Evolutionary conservation across 2,797 vertebrate genomes (phyloP).

Genomic region (Crypturellus tataupa): DNA sequence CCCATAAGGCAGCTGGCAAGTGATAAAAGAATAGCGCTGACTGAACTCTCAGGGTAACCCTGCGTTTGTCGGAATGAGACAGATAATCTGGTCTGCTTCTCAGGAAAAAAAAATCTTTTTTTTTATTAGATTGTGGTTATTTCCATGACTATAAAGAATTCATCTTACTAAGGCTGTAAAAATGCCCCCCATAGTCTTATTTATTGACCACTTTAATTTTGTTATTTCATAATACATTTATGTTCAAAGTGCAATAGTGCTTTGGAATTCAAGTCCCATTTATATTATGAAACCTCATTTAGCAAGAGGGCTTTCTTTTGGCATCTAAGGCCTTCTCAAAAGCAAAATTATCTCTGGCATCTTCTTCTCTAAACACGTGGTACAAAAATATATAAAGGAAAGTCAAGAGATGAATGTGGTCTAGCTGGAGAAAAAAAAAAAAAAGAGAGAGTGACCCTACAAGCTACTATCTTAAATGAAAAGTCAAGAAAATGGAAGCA

Average conservation of each 20-base stretch:
- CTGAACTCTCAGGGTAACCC: not conserved
- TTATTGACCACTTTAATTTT: slow-evolving; percentile 47
- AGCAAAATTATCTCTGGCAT: not conserved
- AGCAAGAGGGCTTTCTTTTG: not conserved
- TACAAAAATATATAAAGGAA: not conserved
- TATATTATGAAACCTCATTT: slow-evolving; percentile 21
- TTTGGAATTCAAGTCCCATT: slow-evolving; percentile 55
- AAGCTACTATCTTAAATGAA: not conserved
- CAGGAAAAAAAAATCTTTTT: not conserved
- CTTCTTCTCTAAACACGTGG: not conserved
- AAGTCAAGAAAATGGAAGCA: not conserved
- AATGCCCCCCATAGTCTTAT: slow-evolving; percentile 1
- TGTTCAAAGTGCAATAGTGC: not conserved
- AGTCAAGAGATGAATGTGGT: not conserved
- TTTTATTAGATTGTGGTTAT: not conserved
- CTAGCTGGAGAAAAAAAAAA: not conserved
- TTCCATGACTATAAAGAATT: not conserved
- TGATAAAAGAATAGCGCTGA: not conserved
- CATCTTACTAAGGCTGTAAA: not conserved
- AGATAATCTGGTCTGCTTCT: not conserved
- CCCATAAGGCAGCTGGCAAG: not conserved
- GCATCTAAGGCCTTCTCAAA: not conserved
- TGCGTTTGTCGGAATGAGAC: not conserved
- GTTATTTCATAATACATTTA: slow-evolving; percentile 55
- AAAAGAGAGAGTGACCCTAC: not conserved